phyloP scores from a whole-genome alignment of 23 tunicate genomes.

The Trididemnum nubilum region DNA sequence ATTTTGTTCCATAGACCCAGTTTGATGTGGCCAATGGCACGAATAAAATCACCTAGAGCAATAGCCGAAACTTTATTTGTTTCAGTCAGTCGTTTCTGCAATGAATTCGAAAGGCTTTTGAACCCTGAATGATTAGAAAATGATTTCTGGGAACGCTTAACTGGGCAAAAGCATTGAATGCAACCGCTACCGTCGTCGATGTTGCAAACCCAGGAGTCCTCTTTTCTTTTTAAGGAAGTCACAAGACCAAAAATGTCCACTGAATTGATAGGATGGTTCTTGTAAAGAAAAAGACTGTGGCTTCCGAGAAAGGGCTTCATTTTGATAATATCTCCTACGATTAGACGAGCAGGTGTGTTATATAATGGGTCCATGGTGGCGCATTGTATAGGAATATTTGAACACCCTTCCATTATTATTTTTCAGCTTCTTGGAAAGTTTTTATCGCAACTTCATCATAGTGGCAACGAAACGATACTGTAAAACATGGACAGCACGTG shows the following conservation, averaged over 20 bases:
- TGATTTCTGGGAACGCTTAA: background rate
- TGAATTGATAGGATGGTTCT: constrained; percentile 24
- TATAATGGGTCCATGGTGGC: constrained; percentile 27
- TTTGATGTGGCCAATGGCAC: constrained; percentile 21
- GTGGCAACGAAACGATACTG: too few relatives aligned
- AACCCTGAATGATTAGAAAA: background rate
- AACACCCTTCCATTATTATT: background rate
- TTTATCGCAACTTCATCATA: too few relatives aligned
- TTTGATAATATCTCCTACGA: constrained; percentile 10
- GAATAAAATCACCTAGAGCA: constrained; percentile 35
- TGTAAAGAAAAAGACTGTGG: constrained; percentile 23
- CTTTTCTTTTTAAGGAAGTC: constrained; percentile 32
- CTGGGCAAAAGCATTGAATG: constrained; percentile 31
- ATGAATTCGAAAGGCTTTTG: background rate
- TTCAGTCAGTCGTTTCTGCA: background rate
- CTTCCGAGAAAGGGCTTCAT: constrained; percentile 26
- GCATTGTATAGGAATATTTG: constrained; percentile 19
- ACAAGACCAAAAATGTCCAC: constrained; percentile 37
- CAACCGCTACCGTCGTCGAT: constrained; percentile 48
- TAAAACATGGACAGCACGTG: too few relatives aligned
- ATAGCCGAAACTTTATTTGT: background rate
- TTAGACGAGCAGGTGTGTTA: constrained; percentile 29
- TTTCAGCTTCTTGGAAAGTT: too few relatives aligned
- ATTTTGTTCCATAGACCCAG: constrained; percentile 28
- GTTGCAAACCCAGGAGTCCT: constrained; percentile 17